Evolutionary conservation across 1,140 invertebrate genomes (phyloP).

Genomic region (Micrasema longulum): DNA sequence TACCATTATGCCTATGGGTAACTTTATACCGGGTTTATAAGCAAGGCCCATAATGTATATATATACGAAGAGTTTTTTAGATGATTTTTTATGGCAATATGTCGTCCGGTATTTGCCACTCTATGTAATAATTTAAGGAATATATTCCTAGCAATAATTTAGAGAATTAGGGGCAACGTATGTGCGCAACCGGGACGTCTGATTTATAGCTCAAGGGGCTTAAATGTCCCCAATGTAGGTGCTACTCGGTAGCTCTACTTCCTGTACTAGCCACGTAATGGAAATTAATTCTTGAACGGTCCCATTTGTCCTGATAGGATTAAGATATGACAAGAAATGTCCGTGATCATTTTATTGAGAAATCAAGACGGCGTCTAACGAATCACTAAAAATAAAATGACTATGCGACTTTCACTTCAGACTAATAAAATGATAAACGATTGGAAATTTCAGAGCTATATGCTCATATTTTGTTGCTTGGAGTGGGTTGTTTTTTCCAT

Average conservation of each 20-base stretch:
- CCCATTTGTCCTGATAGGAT: slow-evolving; percentile 47
- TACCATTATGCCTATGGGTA: too few species aligned
- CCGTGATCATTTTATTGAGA: slow-evolving; percentile 29
- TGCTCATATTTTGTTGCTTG: too few species aligned
- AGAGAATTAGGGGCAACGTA: slow-evolving; percentile 39
- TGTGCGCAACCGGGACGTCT: slow-evolving; percentile 32
- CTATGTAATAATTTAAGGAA: slow-evolving; percentile 33
- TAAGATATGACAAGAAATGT: slow-evolving; percentile 39
- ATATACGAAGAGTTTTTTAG: too few species aligned
- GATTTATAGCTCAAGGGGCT: slow-evolving; percentile 49
- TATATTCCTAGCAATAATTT: slow-evolving; percentile 45
- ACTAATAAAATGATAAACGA: too few species aligned
- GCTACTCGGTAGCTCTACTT: slow-evolving; percentile 17
- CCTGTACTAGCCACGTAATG: slow-evolving; percentile 47
- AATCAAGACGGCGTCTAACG: slow-evolving; percentile 4
- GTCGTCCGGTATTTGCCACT: neutral
- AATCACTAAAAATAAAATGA: too few species aligned
- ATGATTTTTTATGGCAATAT: too few species aligned
- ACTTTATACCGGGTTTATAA: too few species aligned
- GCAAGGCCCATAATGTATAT: too few species aligned
- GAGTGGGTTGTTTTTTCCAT: too few species aligned
- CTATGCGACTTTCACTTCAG: too few species aligned
- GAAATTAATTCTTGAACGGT: slow-evolving; percentile 52
- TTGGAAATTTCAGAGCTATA: too few species aligned
- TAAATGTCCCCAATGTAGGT: slow-evolving; percentile 22